A percentile compares a stretch with the other conserved stretches of the same genome.
phyloP scores from a whole-genome alignment of 2,113 vertebrate species.

The Lophura nycthemera region DNA sequence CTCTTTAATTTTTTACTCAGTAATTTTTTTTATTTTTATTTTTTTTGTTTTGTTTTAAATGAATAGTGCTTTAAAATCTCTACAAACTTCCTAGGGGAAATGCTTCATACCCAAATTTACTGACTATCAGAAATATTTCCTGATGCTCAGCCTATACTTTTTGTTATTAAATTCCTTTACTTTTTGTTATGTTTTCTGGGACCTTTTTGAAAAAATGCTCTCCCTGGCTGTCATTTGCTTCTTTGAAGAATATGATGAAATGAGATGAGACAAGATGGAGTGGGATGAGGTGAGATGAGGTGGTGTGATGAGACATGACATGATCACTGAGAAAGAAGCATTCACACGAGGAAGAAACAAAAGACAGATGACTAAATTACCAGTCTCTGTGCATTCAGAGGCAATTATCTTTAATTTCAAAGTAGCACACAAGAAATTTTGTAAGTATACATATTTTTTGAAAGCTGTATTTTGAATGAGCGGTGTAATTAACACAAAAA shows the following conservation, averaged over 20 bases:
- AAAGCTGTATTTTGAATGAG: not conserved
- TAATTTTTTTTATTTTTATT: not conserved
- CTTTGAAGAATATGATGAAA: not conserved
- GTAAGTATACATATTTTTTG: not conserved
- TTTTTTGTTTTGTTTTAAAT: not conserved
- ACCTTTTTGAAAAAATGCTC: not conserved
- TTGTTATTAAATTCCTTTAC: not conserved
- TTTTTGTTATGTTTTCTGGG: not conserved
- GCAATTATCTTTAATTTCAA: not conserved
- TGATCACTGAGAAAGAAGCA: not conserved
- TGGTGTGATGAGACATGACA: not conserved
- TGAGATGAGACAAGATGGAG: not conserved
- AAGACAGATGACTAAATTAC: not conserved
- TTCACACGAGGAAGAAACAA: not conserved
- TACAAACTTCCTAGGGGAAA: not conserved
- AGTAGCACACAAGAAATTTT: not conserved
- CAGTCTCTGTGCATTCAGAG: not conserved
- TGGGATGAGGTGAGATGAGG: too few relatives aligned
- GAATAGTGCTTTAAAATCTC: not conserved
- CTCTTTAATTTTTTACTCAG: too few relatives aligned
- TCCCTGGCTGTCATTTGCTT: not conserved
- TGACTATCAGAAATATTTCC: not conserved
- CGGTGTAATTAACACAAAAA: not conserved
- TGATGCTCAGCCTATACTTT: not conserved
- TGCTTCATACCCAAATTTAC: not conserved